Evolutionary conservation across 2,113 vertebrate species (phyloP).

Genomic region (Gambusia holbrooki): DNA sequence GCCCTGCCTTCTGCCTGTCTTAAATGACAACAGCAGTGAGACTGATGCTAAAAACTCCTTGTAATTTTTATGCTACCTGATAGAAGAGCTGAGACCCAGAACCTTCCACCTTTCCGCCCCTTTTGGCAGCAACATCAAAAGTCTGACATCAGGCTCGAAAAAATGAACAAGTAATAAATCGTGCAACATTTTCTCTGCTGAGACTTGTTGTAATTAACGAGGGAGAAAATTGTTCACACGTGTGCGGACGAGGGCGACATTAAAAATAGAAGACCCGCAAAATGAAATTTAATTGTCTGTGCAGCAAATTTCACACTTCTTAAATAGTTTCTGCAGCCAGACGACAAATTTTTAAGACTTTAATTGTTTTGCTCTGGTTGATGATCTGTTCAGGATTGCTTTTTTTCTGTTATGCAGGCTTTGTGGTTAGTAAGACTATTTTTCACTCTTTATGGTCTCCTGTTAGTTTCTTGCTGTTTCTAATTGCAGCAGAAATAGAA

Average conservation of each 20-base stretch:
- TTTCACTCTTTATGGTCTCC: background rate
- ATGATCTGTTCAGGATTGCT: background rate
- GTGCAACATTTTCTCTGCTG: conserved; percentile 21
- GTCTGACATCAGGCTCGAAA: conserved; percentile 36
- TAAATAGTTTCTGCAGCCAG: background rate
- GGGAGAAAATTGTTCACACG: conserved; percentile 30
- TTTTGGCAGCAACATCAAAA: conserved; percentile 53
- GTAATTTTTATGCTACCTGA: background rate
- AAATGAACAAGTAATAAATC: conserved; percentile 32
- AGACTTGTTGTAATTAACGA: conserved; percentile 46
- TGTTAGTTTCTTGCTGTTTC: background rate
- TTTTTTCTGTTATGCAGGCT: background rate
- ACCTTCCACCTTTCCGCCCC: background rate
- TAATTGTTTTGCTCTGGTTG: background rate
- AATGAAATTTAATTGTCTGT: conserved; percentile 2
- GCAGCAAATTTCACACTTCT: background rate
- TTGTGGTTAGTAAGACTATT: background rate
- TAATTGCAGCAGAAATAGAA: background rate
- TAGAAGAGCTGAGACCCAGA: background rate
- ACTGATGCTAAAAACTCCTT: background rate
- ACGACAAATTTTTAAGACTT: background rate
- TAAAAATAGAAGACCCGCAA: conserved; percentile 5
- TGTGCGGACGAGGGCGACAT: conserved; percentile 3
- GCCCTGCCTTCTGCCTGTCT: background rate
- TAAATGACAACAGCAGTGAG: conserved; percentile 36